phyloP scores from a whole-genome alignment of 2,797 vertebrate genomes.

The Melanotaenia trifasciata region DNA sequence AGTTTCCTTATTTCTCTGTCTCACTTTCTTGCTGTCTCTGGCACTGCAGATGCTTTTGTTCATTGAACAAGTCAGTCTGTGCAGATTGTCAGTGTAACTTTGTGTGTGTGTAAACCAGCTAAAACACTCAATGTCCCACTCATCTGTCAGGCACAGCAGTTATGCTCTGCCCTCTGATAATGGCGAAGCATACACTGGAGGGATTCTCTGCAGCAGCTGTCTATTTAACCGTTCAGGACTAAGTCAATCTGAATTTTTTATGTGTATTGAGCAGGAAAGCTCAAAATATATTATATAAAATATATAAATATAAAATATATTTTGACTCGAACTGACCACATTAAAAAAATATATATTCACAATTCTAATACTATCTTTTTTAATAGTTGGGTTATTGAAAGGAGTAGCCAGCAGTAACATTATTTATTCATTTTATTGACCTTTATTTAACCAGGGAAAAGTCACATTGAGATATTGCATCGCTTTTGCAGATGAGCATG shows the following conservation, averaged over 20 bases:
- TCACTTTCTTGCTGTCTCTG: constrained; percentile 44
- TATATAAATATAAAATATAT: not conserved
- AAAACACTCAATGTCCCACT: constrained; percentile 56
- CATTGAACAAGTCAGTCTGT: constrained; percentile 59
- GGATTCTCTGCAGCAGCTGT: constrained; percentile 32
- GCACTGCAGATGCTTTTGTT: constrained; percentile 69
- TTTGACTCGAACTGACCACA: constrained; percentile 16
- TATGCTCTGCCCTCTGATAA: constrained; percentile 58
- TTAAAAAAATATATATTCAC: not conserved
- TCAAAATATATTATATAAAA: too few species aligned
- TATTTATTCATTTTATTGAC: too few species aligned
- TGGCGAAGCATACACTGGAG: constrained; percentile 23
- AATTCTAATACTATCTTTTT: constrained; percentile 21
- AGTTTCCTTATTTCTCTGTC: constrained; percentile 19
- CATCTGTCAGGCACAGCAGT: constrained; percentile 63
- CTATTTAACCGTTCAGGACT: constrained; percentile 33
- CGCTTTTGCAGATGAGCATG: too few species aligned
- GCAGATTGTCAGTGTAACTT: constrained; percentile 77
- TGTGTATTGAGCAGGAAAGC: constrained; percentile 20
- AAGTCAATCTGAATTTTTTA: constrained; percentile 50
- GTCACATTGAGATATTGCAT: too few species aligned
- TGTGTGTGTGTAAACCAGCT: constrained; percentile 57
- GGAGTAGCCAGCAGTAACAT: constrained; percentile 8
- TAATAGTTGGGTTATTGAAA: constrained; percentile 10
- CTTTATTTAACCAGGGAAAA: too few species aligned